Conservation (phyloP, 2,888 invertebrate species). For the Notodonta ziczac region DNA sequence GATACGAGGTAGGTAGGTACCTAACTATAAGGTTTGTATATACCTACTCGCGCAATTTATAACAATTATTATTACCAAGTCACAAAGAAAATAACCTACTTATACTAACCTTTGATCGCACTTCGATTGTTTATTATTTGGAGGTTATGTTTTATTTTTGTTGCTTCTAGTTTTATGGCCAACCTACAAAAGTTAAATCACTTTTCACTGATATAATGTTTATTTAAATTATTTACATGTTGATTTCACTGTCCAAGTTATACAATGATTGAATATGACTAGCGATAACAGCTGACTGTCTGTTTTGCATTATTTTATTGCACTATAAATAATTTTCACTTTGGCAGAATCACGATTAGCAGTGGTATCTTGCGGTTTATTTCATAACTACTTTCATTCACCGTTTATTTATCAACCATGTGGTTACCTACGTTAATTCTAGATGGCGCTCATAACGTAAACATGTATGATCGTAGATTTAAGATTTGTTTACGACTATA, state of each 20-base stretch:
- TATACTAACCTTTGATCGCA: constrained; percentile 38
- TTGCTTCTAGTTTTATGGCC: constrained; percentile 9
- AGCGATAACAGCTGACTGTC: constrained; percentile 7
- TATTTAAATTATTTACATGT: not conserved
- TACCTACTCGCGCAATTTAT: too few species aligned
- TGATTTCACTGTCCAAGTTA: constrained; percentile 1
- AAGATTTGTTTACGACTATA: too few species aligned
- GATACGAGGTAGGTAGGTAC: too few species aligned
- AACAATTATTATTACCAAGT: not conserved
- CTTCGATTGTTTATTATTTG: constrained; percentile 41
- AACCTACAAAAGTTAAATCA: not conserved
- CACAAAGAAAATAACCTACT: constrained; percentile 17
- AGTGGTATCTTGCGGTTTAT: constrained; percentile 29
- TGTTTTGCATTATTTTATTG: constrained; percentile 16
- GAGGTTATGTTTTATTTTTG: constrained; percentile 44
- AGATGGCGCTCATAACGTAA: constrained; percentile 29
- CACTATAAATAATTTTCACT: not conserved
- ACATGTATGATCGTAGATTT: too few species aligned
- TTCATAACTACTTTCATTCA: constrained; percentile 32
- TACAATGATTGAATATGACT: constrained; percentile 5
- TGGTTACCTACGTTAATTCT: constrained; percentile 20
- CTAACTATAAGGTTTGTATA: constrained; percentile 2
- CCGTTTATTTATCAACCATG: constrained; percentile 2
- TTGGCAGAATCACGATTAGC: constrained; percentile 5
- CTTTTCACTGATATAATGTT: not conserved